Conservation (phyloP, 1,140 invertebrate genomes). For the Cydia splendana region DNA sequence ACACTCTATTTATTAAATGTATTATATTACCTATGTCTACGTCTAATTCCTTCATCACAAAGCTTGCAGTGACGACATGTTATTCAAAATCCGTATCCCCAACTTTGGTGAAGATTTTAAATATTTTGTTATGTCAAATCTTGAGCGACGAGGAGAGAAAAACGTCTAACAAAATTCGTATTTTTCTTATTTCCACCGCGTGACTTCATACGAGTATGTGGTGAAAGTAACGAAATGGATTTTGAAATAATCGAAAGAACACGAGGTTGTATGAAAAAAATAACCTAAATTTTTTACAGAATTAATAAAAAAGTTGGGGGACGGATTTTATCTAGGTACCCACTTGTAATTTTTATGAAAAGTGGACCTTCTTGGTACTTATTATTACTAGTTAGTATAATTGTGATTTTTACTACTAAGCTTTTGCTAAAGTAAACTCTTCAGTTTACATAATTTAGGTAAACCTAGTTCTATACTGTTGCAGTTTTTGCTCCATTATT, state of each 20-base stretch:
- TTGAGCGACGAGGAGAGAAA: too few species aligned
- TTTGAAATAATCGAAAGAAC: too few species aligned
- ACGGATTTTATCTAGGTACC: not conserved
- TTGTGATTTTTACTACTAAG: constrained; percentile 28
- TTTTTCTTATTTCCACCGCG: too few species aligned
- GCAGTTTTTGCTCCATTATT: constrained; percentile 28
- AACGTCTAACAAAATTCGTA: too few species aligned
- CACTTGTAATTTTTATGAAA: constrained; percentile 1
- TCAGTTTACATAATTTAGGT: constrained; percentile 24
- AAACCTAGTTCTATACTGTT: constrained; percentile 24
- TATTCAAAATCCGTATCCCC: not conserved
- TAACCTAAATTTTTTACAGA: too few species aligned
- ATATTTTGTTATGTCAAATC: too few species aligned
- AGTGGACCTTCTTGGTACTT: constrained; percentile 6
- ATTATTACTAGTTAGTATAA: constrained; percentile 31
- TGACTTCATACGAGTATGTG: too few species aligned
- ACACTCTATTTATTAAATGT: not conserved
- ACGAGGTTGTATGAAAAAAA: too few species aligned
- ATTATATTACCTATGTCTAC: not conserved
- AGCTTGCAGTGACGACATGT: not conserved
- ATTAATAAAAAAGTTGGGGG: not conserved
- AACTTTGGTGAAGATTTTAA: not conserved
- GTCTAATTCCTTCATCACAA: not conserved
- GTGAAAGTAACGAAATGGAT: too few species aligned
- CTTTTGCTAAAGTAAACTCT: constrained; percentile 28